A percentile compares a stretch with the other conserved stretches of the same genome.
Conservation (phyloP, 2,797 vertebrate species). For the Arnoldichthys spilopterus region DNA sequence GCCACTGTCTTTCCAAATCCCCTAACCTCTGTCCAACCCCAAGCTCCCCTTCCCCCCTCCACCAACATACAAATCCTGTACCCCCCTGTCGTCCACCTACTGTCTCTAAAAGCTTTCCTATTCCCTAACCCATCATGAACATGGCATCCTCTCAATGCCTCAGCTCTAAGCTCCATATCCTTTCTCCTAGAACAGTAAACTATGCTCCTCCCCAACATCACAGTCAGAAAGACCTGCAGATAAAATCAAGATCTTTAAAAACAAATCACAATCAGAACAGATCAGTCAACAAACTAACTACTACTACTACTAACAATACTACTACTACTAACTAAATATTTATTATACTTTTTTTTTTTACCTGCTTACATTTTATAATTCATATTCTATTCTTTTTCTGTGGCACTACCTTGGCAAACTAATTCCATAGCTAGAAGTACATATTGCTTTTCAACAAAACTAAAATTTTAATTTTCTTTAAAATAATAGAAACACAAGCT, state of each 20-base stretch:
- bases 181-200: slow-evolving; percentile 33
- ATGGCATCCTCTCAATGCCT: slow-evolving; percentile 34
- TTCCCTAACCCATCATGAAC: slow-evolving; percentile 27
- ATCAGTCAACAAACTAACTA: too few relatives aligned
- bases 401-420: too few relatives aligned
- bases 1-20: slow-evolving; percentile 67
- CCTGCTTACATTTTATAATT: too few relatives aligned
- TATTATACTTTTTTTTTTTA: too few relatives aligned
- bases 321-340: not conserved
- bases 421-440: too few relatives aligned
- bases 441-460: not conserved
- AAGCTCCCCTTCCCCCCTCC: not conserved
- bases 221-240: slow-evolving; percentile 31
- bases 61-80: slow-evolving; percentile 60
- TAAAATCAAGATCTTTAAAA: slow-evolving; percentile 31
- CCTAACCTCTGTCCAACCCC: slow-evolving; percentile 47
- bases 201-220: slow-evolving; percentile 18
- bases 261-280: not conserved
- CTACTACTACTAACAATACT: too few relatives aligned
- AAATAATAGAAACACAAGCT: not conserved
- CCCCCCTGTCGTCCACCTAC: slow-evolving; percentile 64
- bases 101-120: slow-evolving; percentile 37
- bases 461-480: not conserved
- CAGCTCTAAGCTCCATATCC: slow-evolving; percentile 33
- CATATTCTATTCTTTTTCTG: too few relatives aligned